Evolutionary conservation across 2,888 invertebrate species (phyloP), one percentile per base, ranked within the genome.

Genomic region (Galeruca laticollis): DNA sequence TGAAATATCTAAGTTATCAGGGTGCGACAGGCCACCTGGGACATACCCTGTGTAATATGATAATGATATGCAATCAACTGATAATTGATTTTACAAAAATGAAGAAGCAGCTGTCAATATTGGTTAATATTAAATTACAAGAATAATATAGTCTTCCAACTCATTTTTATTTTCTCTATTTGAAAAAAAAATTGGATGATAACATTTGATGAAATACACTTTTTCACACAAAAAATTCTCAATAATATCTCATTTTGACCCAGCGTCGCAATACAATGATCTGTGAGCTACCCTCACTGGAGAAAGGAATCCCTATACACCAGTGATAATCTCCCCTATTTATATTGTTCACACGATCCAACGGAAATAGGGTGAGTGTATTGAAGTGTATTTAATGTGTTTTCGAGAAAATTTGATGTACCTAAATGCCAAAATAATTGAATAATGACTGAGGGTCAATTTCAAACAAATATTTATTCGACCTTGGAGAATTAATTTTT

Each of bases 321-420:
- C 57, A 57, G 47, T 31, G 56, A 64, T 64, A 64, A 64, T 64
- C 57, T 64, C 64, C 64, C 64, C 64, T 64, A 64, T 64, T 64
- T 64, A 57, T 64, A 64, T 57, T 64, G 64, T 64, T 64, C 64
- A 64, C 56, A 57, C 64, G 47, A 64, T 18, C 43, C 64, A n/a
- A 64, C 21, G 56, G 64, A 57, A 64, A 57, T 49, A 47, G 64
- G 64, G 64, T 49, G 64, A 26, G 57, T 35, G 31, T 64, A 57
- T 26, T 49, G 56, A 47, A 64, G 64, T 64, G 20, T 64, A 64
- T 64, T 57, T 64, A 64, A 64, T 64, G 64, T 57, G 57, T 57
- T 64, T 64, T 57, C 57, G 56, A n/a, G 47, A 64, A 64, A 57
- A 64, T 64, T 64, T 61, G 40, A 60, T 68, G 60, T 33, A 54